Evolutionary conservation across 2,797 vertebrate species (phyloP), one percentile per base, ranked within the genome.

Genomic region (Amphiprion clarkii): DNA sequence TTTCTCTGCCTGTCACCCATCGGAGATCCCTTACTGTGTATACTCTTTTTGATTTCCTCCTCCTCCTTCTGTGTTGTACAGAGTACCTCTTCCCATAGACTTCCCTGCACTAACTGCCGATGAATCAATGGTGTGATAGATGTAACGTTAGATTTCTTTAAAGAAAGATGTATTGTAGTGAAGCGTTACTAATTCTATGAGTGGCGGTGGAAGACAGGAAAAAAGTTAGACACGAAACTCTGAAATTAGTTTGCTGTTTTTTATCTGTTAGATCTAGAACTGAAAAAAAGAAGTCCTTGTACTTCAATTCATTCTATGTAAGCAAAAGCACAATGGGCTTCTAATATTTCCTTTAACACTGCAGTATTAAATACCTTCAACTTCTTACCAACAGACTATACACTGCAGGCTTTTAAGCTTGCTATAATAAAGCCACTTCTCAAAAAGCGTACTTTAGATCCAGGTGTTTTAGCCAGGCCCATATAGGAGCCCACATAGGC

Each of bases 71-170:
- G 31, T 75, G 56, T 79, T 14, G 64, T 58, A 52, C 62, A 58
- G 27, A 55, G 49, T 11, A 14, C 58, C 64, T 36, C 40, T 19
- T 52, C 44, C 31, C 14, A 21, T 55, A 44, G 51, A 48, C 44
- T 67, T 67, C 82, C 76, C 72, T 58, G 66, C n/a, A 31, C 60
- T 69, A 69, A 74, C 62, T 60, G 72, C 72, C 72, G 71, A 81
- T 82, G 75, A 74, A 78, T 82, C 67, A 61, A 33, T 65, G 21
- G 57, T 2, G 3, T 60, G 67, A 76, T 53, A 44, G 42, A 69
- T 74, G 31, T 71, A 67, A 78, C 27, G 21, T 52, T 76, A 46
- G 75, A 72, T 67, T 57, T 80, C 54, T 79, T 69, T 74, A 66
- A 76, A 72, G 71, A 33, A 52, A 60, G 65, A 73, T 64, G 53